Base-by-base conservation (phyloP, 2,888 invertebrate genomes). In the Metellina segmentata region DNA sequence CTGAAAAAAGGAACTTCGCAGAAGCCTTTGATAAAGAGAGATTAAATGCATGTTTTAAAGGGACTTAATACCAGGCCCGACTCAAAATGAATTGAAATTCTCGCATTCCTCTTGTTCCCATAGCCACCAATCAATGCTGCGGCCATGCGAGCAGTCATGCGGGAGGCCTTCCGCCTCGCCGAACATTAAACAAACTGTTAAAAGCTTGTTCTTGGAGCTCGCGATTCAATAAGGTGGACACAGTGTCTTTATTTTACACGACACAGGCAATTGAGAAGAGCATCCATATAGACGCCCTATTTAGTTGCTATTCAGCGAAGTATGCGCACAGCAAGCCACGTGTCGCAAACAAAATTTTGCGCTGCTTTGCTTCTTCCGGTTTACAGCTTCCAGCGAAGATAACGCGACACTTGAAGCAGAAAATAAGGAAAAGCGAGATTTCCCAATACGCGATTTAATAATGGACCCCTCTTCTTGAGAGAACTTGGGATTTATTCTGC, bases 391-490 rank as follows among this genome's bases (percentile, higher is more conserved):
- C 61, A 48, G 48, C 77, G 85, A 85, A 85, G 85, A 85, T 85
- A 53, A 52, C 77, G 61, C 61, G 77, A 48, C 61, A 77, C 86
- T 78, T 86, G 78, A 69, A 78, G 86, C 86, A 86, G 86, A 86
- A 86, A 86, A 86, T 78, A 49, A 86, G 78, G 86, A 86, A 78
- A 86, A 86, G 86, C 70, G 78, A 86, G 34, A 78, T 86, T 86
- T 86, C 72, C 70, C 70, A 78, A 78, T 71, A 78, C 70, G 52
- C 70, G 77, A 48, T 77, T 85, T 75, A 61, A 85, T 74, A 85
- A 77, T 85, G 85, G 85, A 77, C 69, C 75, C 49, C 53, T 75
- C 77, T 85, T 74, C 77, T 85, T 48, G 77, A 48, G 61, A 77
- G 77, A 85, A 53, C 77, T 85, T 61, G 48, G 11, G 7, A 85